Evolutionary conservation across 1,140 invertebrate species (phyloP).

Genomic region (Aphis craccivora): DNA sequence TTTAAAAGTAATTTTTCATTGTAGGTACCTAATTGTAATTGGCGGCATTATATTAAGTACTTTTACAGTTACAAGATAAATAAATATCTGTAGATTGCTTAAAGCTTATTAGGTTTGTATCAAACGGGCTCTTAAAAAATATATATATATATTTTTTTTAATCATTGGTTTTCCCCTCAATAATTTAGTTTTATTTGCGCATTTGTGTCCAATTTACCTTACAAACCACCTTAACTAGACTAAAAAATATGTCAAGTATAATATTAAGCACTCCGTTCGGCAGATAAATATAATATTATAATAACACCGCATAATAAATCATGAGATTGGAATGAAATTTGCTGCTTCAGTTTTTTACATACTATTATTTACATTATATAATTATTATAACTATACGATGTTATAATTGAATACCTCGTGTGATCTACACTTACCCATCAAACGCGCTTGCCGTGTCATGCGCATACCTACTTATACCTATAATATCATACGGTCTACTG

Average conservation of each 20-base stretch:
- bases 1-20: neutral
- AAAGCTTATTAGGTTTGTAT: neutral
- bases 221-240: neutral
- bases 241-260: neutral
- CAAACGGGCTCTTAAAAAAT: neutral
- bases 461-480: neutral
- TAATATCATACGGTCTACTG: neutral
- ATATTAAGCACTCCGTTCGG: neutral
- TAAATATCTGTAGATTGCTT: neutral
- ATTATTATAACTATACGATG: neutral
- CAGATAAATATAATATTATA: neutral
- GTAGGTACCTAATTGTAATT: neutral
- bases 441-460: neutral
- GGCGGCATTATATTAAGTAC: neutral
- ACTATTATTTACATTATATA: too few relatives aligned
- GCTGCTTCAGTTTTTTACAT: neutral
- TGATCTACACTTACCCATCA: neutral
- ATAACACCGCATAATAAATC: neutral
- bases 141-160: too few relatives aligned
- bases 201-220: neutral
- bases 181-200: neutral
- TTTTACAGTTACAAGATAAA: neutral
- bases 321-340: neutral
- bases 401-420: neutral
- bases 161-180: neutral